phyloP scores from a whole-genome alignment of 2,888 invertebrate genomes.

The Synanthedon vespiformis region DNA sequence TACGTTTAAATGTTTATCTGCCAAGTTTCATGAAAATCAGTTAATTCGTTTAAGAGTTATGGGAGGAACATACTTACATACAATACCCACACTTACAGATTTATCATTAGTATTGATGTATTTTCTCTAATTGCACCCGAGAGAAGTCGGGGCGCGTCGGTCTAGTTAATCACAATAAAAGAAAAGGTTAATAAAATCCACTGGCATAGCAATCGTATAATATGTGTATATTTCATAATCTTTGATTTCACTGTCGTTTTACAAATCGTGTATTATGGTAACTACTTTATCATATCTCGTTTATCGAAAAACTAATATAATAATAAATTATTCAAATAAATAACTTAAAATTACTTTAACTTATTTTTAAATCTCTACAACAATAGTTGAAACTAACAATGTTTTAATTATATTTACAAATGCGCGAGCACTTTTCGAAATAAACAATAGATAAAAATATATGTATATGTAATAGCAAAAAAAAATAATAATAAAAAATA shows the following conservation, averaged over 20 bases:
- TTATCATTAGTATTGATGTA: no score
- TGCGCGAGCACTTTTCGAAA: conserved; percentile 26
- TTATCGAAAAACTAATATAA: background rate
- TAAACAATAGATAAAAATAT: conserved; percentile 3
- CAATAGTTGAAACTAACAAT: conserved; percentile 6
- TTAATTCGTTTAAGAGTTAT: no score
- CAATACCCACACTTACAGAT: no score
- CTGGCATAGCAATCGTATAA: background rate
- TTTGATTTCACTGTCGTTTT: background rate
- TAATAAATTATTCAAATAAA: conserved; percentile 19
- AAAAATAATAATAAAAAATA: background rate
- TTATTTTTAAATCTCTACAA: conserved; percentile 11
- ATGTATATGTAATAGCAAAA: conserved; percentile 6
- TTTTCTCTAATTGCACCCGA: no score
- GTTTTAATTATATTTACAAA: conserved; percentile 35
- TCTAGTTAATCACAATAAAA: conserved; percentile 1
- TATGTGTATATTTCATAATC: background rate
- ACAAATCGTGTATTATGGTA: conserved; percentile 25
- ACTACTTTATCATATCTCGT: conserved; percentile 15
- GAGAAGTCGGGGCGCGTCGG: no score
- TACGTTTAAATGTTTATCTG: no score
- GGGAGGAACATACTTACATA: no score
- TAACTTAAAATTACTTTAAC: conserved; percentile 16
- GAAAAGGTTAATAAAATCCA: conserved; percentile 9
- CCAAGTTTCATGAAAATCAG: no score